These are phyloP conservation scores for Drosophila prostipennis DNA, from an alignment of 2,888 invertebrate genomes.

Conservation along the genomic window DNA sequence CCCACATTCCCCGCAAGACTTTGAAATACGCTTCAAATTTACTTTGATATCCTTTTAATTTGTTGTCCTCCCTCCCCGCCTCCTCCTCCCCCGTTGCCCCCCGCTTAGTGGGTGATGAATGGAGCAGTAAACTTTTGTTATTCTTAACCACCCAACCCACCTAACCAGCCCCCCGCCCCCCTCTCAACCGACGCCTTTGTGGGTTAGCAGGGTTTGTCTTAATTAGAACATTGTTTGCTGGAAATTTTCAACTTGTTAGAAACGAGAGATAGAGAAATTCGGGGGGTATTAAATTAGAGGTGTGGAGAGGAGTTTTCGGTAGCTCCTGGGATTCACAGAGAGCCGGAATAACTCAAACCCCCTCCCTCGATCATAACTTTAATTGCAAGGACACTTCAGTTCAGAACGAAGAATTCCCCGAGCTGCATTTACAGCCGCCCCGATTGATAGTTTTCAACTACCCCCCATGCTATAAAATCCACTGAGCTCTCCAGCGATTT, in stretches of 20 bases:
- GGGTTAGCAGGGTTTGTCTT: conserved; percentile 44
- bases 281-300: no score
- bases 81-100: background rate
- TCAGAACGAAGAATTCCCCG: conserved; percentile 15
- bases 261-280: background rate
- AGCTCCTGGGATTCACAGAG: background rate
- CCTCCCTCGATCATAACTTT: conserved; percentile 25
- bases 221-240: conserved; percentile 57
- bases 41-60: conserved; percentile 78
- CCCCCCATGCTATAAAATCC: background rate
- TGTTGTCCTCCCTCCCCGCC: conserved; percentile 44
- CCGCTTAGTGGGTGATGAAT: conserved; percentile 2
- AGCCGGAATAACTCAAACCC: background rate
- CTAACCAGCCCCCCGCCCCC: background rate
- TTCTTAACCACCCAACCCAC: conserved; percentile 1
- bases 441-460: background rate
- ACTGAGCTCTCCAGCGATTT: conserved; percentile 3
- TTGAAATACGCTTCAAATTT: conserved; percentile 77
- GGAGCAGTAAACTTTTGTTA: conserved; percentile 24
- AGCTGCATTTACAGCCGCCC: conserved; percentile 26
- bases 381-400: conserved; percentile 31
- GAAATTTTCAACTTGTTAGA: conserved; percentile 12
- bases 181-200: conserved; percentile 7
- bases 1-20: conserved; percentile 30
- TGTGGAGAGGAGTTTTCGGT: background rate